phyloP scores from a whole-genome alignment of 1,140 invertebrate genomes.

The Drosophila nigromelanica region DNA sequence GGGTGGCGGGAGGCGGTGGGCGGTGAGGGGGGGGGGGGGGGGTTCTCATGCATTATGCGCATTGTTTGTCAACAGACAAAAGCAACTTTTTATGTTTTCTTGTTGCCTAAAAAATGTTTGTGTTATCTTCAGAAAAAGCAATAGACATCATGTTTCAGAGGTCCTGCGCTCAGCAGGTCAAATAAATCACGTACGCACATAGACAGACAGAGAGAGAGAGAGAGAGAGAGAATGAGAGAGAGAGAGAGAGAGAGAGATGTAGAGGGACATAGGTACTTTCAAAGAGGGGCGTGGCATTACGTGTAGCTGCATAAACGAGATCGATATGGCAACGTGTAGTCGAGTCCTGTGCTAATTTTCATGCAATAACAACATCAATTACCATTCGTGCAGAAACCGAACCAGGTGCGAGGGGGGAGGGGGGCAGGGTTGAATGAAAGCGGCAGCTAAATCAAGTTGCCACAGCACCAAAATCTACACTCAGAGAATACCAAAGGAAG shows the following conservation, averaged over 20 bases:
- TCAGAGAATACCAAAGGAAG: not conserved
- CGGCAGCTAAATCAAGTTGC: conserved; percentile 46
- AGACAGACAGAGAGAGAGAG: not conserved
- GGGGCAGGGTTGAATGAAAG: not conserved
- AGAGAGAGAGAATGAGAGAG: not conserved
- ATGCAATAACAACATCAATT: conserved; percentile 60
- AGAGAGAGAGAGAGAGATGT: too few relatives aligned
- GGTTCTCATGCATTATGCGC: conserved; percentile 74
- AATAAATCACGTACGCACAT: conserved; percentile 49
- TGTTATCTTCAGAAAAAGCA: conserved; percentile 54
- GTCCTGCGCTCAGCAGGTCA: not conserved
- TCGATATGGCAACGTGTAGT: conserved; percentile 48
- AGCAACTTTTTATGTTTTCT: conserved; percentile 65
- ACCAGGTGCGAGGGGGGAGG: not conserved
- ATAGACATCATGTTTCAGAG: conserved; percentile 29
- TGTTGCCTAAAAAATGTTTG: conserved; percentile 55
- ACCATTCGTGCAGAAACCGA: conserved; percentile 21
- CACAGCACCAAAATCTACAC: conserved; percentile 39
- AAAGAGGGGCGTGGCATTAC: conserved; percentile 25
- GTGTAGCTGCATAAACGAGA: conserved; percentile 70
- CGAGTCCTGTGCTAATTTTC: conserved; percentile 25
- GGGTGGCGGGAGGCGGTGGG: not conserved
- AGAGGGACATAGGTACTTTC: not conserved
- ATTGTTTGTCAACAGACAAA: conserved; percentile 80
- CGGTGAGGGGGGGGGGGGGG: too few relatives aligned